These are phyloP conservation scores for Psittacula derbiana DNA, from an alignment of 2,797 vertebrate genomes.

Conservation along the genomic window DNA sequence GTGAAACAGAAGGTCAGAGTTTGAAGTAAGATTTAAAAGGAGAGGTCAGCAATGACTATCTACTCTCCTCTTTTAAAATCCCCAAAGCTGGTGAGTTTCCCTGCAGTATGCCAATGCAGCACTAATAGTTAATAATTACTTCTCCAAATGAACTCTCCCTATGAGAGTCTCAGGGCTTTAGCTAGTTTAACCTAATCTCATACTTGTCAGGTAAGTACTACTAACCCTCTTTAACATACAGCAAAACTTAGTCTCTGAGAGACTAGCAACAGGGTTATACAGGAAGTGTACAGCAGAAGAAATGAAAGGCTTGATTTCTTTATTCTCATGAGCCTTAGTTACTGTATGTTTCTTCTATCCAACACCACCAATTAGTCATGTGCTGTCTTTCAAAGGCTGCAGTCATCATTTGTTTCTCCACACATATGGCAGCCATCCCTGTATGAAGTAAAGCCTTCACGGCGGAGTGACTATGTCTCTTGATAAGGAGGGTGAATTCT, in stretches of 20 bases:
- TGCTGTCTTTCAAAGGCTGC: neutral
- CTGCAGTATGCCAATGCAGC: neutral
- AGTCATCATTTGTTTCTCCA: neutral
- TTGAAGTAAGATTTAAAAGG: conserved; percentile 34
- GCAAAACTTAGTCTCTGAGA: neutral
- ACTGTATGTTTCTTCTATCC: neutral
- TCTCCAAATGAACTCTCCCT: conserved; percentile 13
- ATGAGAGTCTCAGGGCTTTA: neutral
- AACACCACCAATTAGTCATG: neutral
- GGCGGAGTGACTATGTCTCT: neutral
- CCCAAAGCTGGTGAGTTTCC: conserved; percentile 4
- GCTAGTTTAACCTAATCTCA: conserved; percentile 35
- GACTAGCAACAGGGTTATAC: conserved; percentile 12
- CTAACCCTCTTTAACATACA: conserved; percentile 15
- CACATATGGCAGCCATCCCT: neutral
- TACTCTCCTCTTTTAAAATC: conserved; percentile 29
- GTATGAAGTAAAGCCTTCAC: neutral
- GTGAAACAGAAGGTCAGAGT: conserved; percentile 43
- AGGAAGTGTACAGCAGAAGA: conserved; percentile 12
- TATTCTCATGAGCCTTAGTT: neutral
- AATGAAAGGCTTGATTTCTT: neutral
- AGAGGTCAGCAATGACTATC: conserved; percentile 47
- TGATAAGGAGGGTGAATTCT: neutral
- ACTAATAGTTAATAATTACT: conserved; percentile 19
- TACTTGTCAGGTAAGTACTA: conserved; percentile 23